phyloP scores from a whole-genome alignment of 1,140 invertebrate species.

The Pseudomyrmex sp. region DNA sequence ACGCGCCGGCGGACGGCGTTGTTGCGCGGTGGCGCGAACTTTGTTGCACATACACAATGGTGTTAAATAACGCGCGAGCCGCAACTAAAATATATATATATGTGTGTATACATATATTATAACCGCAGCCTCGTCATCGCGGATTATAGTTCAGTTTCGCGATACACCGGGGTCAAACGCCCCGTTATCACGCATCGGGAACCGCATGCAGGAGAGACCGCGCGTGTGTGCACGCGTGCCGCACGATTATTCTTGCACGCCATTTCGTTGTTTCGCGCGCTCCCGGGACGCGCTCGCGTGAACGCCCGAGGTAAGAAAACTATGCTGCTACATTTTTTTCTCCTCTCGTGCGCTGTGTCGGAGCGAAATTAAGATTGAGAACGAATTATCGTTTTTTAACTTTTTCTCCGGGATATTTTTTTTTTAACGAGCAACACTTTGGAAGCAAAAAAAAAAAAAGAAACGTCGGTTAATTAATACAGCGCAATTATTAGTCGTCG shows the following conservation, averaged over 20 bases:
- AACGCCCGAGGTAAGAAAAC: neutral
- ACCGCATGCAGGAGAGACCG: conserved; percentile 21
- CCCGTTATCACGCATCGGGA: conserved; percentile 68
- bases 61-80: conserved; percentile 43
- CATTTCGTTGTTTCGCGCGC: neutral
- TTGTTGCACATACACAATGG: conserved; percentile 8
- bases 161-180: conserved; percentile 77
- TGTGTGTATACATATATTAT: neutral
- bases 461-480: neutral
- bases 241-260: conserved; percentile 4
- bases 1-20: too few species aligned
- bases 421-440: neutral
- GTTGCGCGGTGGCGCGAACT: neutral
- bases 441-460: neutral
- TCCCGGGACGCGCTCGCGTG: neutral
- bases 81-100: conserved; percentile 45
- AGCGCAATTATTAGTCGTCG: neutral
- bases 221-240: neutral
- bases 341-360: too few species aligned
- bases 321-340: neutral
- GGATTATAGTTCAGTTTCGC: conserved; percentile 75
- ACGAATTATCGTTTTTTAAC: neutral
- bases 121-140: conserved; percentile 61
- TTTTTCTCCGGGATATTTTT: neutral
- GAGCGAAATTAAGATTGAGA: neutral